Base-by-base conservation (phyloP, 2,797 vertebrate species). In the Sebastes oblongus region DNA sequence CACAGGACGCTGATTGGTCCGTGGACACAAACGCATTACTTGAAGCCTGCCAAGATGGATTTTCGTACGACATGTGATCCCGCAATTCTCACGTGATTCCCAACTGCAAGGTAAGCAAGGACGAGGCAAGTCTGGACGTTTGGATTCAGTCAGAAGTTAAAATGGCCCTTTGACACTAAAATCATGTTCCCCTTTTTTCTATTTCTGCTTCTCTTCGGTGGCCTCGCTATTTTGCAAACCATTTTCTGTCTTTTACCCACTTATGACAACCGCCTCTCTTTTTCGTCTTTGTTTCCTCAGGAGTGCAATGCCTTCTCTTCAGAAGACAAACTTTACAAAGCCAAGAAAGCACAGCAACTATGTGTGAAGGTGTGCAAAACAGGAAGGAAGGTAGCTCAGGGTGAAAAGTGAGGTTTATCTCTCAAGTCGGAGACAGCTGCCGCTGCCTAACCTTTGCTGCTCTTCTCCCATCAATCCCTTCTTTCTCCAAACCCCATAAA, bases 321-420 rank as follows among this genome's bases (percentile, higher is more conserved):
- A 24, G 42, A 86, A 42, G 61, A 58, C 61, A 84, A 90, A 91
- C 83, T 90, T 88, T 80, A 77, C 71, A 86, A 92, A 91, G 83
- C 59, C 7, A 20, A 25, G 78, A 46, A n/a, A 77, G 66, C n/a
- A 36, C 20, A 42, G 72, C 39, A 58, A 24, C 27, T 60, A 4
- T 52, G 54, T 69, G 56, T 77, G 67, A 77, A 62, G 66, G 78
- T 75, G 81, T 66, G 76, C 62, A 82, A 78, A 80, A 86, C 81
- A 88, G 60, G 66, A 74, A 50, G 75, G 34, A 80, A 69, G 66
- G 34, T 13, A 72, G 56, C 64, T 82, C 11, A 6, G 81, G 72
- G 55, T 72, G 65, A 77, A 76, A 56, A 85, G 62, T 52, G 58
- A 77, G 72, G 50, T 76, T 75, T 71, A 58, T 32, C 52, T 86